Evolutionary conservation across 1,140 invertebrate genomes (phyloP).

Genomic region (Zophobas atratus): DNA sequence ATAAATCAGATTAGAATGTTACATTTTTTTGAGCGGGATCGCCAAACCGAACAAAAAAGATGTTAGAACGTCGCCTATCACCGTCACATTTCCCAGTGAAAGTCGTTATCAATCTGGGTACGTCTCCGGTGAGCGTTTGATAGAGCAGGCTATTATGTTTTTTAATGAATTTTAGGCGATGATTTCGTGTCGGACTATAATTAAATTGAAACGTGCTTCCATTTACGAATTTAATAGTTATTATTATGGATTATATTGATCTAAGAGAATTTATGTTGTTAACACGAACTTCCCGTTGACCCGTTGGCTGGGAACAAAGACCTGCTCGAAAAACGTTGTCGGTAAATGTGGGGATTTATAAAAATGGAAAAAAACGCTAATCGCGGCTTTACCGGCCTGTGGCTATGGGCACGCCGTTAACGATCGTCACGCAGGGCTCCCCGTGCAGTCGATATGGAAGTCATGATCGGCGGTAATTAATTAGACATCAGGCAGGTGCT

Average conservation of each 20-base stretch:
- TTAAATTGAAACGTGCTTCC: background rate
- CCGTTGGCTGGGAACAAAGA: slow-evolving; percentile 4
- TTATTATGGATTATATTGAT: background rate
- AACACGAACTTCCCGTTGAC: background rate
- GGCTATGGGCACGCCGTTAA: slow-evolving; percentile 49
- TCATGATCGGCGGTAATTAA: slow-evolving; percentile 51
- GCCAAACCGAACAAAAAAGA: background rate
- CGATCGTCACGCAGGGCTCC: slow-evolving; percentile 52
- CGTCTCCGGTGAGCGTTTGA: background rate
- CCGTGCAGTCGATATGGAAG: slow-evolving; percentile 52
- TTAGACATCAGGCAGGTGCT: slow-evolving; percentile 53
- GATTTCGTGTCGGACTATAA: background rate
- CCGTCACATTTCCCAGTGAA: slow-evolving; percentile 29
- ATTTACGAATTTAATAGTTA: background rate
- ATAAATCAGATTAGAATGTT: slow-evolving; percentile 17
- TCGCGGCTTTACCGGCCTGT: slow-evolving; percentile 28
- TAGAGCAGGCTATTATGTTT: background rate
- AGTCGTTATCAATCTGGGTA: slow-evolving; percentile 16
- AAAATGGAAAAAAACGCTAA: slow-evolving; percentile 45
- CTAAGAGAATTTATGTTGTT: background rate
- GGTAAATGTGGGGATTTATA: slow-evolving; percentile 24
- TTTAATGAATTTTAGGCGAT: background rate
- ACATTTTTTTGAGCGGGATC: slow-evolving; percentile 9
- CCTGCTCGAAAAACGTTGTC: background rate
- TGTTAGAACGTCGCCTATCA: slow-evolving; percentile 31